phyloP scores from a whole-genome alignment of 2,888 invertebrate species.

The Limnephilus auricula region DNA sequence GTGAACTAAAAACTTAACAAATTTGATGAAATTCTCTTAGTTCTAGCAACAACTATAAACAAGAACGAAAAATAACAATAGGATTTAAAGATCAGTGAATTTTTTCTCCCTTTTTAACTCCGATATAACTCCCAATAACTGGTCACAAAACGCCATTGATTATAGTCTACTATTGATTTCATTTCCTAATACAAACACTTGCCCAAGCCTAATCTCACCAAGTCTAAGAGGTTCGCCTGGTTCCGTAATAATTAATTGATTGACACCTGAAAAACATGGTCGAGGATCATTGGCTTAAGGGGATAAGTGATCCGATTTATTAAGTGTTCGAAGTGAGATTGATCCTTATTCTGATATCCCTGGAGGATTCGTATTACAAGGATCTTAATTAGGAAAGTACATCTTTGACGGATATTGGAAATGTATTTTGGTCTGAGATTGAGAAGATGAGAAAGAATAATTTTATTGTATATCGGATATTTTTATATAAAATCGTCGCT shows the following conservation, averaged over 20 bases:
- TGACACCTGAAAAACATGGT: slow-evolving; percentile 3
- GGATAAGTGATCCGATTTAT: background rate
- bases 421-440: background rate
- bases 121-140: too few species aligned
- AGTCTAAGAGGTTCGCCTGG: background rate
- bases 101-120: too few species aligned
- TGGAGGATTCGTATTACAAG: background rate
- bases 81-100: too few species aligned
- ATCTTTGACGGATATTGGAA: background rate
- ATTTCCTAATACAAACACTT: background rate
- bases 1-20: too few species aligned
- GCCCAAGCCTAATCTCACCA: background rate
- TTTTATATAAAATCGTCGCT: background rate
- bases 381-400: background rate
- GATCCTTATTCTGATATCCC: background rate
- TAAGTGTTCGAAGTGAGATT: background rate
- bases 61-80: too few species aligned
- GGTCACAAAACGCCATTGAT: background rate
- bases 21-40: too few species aligned
- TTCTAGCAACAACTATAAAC: too few species aligned
- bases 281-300: background rate
- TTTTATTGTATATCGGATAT: background rate
- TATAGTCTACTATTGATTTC: background rate
- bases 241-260: slow-evolving; percentile 14
- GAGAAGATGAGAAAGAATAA: background rate